Percentiles rank a stretch among this genome's conserved stretches.
These are phyloP conservation scores for Gymnocypris eckloni DNA, from an alignment of 2,797 vertebrate genomes.

Conservation along the genomic window DNA sequence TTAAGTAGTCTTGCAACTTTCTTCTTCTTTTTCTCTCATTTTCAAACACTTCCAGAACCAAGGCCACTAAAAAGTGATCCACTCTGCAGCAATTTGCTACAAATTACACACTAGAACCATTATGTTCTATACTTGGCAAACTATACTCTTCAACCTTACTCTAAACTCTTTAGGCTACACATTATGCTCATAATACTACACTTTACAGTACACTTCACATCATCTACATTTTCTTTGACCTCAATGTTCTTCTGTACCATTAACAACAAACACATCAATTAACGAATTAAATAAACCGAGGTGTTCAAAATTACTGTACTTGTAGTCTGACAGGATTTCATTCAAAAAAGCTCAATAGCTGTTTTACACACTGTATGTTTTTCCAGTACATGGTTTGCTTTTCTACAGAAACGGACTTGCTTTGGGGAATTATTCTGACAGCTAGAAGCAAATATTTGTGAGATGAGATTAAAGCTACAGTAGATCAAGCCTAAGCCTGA, in stretches of 20 bases:
- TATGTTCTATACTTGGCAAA: background rate
- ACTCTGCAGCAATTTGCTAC: background rate
- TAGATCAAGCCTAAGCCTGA: slow-evolving; percentile 15
- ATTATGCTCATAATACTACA: background rate
- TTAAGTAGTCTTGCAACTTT: background rate
- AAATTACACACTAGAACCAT: background rate
- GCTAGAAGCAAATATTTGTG: slow-evolving; percentile 12
- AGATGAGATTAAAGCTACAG: slow-evolving; percentile 24
- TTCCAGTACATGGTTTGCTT: background rate
- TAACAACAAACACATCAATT: background rate
- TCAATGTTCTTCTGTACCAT: background rate
- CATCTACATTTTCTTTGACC: background rate
- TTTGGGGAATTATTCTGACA: background rate
- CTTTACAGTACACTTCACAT: background rate
- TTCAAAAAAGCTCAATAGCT: background rate
- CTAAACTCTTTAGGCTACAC: background rate
- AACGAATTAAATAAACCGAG: background rate
- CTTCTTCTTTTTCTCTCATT: background rate
- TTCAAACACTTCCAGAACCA: background rate
- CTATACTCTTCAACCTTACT: background rate
- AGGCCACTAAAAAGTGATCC: background rate
- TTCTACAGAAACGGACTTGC: background rate
- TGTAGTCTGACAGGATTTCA: background rate
- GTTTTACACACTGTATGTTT: too few species aligned
- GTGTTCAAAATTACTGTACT: background rate